Conservation (phyloP, 2,113 vertebrate species). For the Heliornis fulica region DNA sequence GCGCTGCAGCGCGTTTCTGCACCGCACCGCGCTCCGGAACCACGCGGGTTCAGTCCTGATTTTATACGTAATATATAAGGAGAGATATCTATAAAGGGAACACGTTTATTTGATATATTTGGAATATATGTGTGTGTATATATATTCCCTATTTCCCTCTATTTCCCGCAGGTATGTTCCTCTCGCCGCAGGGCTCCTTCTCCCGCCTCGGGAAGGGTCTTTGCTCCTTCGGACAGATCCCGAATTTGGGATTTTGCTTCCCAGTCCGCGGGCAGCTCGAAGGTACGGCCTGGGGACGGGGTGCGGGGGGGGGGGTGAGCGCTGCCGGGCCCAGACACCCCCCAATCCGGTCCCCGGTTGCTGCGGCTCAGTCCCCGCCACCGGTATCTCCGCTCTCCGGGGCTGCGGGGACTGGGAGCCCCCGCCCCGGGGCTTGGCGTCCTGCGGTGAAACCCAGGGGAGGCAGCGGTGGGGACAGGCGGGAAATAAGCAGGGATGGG, state of each 20-base stretch:
- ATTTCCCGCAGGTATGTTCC: background rate
- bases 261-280: background rate
- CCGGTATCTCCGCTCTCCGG: background rate
- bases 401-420: background rate
- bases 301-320: accelerated
- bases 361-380: background rate
- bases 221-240: background rate
- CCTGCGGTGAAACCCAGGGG: background rate
- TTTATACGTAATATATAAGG: background rate
- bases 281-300: background rate
- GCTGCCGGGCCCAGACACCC: background rate
- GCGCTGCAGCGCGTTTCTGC: background rate
- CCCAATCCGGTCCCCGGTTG: accelerated
- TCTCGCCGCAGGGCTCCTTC: background rate
- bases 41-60: accelerated
- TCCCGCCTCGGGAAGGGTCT: background rate
- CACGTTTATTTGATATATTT: background rate
- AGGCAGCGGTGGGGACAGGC: too few species aligned
- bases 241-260: background rate
- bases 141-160: background rate
- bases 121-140: background rate
- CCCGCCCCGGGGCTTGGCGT: background rate
- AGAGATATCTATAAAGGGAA: accelerated
- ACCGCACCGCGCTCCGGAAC: accelerated
- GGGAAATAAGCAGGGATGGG: accelerated